Conservation (phyloP, 2,113 vertebrate species). For the Antennarius striatus region DNA sequence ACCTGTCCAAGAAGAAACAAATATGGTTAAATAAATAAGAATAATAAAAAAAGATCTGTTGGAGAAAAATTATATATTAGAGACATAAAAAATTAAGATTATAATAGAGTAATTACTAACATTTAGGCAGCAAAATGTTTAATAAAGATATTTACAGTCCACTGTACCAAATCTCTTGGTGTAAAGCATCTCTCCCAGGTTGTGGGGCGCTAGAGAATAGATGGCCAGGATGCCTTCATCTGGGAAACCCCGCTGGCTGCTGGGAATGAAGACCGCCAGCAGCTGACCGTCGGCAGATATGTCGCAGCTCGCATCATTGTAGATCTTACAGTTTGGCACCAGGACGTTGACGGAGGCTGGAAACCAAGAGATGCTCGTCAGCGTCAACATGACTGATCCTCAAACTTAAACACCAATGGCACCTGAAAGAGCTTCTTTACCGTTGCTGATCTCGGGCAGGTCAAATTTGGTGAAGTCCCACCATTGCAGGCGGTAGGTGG, state of each 20-base stretch:
- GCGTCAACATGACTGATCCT: too few species aligned
- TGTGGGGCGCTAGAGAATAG: slow-evolving; percentile 97
- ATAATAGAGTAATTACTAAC: too few species aligned
- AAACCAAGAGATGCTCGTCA: background rate
- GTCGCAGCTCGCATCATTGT: slow-evolving; percentile 98
- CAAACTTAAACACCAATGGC: too few species aligned
- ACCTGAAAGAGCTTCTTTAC: slow-evolving; percentile 62
- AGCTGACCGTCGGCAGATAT: slow-evolving; percentile 97
- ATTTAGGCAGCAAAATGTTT: too few species aligned
- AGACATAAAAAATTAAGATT: too few species aligned
- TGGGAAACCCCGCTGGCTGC: slow-evolving; percentile 95
- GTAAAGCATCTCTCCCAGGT: slow-evolving; percentile 99
- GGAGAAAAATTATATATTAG: too few species aligned
- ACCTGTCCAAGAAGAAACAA: slow-evolving; percentile 72
- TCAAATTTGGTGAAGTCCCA: slow-evolving; percentile 99
- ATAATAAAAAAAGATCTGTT: too few species aligned
- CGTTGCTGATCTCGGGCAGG: slow-evolving; percentile 98
- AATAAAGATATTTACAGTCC: background rate
- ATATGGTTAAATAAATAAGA: background rate
- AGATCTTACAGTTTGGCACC: slow-evolving; percentile 99
- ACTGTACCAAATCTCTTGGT: slow-evolving; percentile 94
- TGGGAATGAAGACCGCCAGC: slow-evolving; percentile 96
- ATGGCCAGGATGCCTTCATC: slow-evolving; percentile 97
- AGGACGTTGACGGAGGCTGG: slow-evolving; percentile 94
- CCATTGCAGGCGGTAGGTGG: slow-evolving; percentile 98